These are phyloP conservation scores for Bimastos eiseni DNA, from an alignment of 2,888 invertebrate genomes.

Conservation along the genomic window DNA sequence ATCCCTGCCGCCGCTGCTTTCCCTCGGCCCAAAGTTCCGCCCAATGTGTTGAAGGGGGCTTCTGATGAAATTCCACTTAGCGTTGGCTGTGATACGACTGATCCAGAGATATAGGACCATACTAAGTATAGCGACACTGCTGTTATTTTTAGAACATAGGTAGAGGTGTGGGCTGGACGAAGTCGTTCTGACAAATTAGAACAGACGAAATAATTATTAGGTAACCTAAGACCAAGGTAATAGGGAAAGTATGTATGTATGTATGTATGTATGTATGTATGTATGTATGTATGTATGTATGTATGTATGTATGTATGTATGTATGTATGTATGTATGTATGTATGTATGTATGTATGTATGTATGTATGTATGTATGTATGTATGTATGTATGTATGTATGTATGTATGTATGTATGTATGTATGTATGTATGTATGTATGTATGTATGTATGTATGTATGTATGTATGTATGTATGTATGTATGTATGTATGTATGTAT, in stretches of 20 bases:
- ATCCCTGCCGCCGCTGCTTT: neutral
- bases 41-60: neutral
- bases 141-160: neutral
- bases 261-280: conserved; percentile 26
- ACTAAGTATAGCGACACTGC: neutral
- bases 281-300: conserved; percentile 32
- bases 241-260: neutral
- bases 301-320: conserved; percentile 31
- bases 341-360: conserved; percentile 24
- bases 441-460: too few relatives aligned
- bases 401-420: too few relatives aligned
- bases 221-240: neutral
- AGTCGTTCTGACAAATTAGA: neutral
- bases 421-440: too few relatives aligned
- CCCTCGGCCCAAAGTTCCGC: neutral
- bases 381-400: neutral
- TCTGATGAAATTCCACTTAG: neutral
- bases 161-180: neutral
- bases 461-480: too few relatives aligned
- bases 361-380: conserved; percentile 28
- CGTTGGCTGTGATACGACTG: neutral
- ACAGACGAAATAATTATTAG: neutral
- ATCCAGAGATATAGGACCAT: neutral
- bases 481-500: too few relatives aligned
- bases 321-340: conserved; percentile 29